Conservation (phyloP, 2,797 vertebrate species). For the Sibirionetta formosa region DNA sequence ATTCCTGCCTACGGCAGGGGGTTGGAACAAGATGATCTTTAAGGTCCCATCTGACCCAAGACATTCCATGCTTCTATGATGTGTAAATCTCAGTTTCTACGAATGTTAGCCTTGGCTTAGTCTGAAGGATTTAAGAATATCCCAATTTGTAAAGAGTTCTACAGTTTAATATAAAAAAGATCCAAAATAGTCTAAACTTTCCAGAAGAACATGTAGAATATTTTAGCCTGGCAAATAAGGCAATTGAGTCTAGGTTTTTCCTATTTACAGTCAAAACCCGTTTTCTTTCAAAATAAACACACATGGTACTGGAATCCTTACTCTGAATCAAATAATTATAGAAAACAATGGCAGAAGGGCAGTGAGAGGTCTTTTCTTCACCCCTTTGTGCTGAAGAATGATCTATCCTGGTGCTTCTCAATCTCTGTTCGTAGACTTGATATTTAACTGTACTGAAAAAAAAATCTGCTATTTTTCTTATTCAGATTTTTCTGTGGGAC, state of each 20-base stretch:
- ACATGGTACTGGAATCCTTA: background rate
- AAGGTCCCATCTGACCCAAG: no score
- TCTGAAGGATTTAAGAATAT: background rate
- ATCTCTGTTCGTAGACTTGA: background rate
- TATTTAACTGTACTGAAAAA: background rate
- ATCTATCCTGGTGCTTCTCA: background rate
- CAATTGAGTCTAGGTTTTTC: background rate
- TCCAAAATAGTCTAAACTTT: background rate
- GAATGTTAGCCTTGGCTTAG: background rate
- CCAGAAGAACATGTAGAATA: background rate
- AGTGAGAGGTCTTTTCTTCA: background rate
- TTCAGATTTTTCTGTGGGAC: background rate
- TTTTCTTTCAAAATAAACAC: background rate
- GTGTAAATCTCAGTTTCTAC: background rate
- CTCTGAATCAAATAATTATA: background rate
- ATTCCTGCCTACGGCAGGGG: no score
- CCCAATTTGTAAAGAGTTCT: background rate
- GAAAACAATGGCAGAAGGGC: background rate
- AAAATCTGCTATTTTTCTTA: background rate
- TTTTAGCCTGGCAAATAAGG: background rate
- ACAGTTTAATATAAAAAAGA: background rate
- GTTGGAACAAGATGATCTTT: no score
- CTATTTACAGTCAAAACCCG: background rate
- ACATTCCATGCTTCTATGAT: no score
- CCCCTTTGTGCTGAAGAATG: rapidly evolving